phyloP scores from a whole-genome alignment of 2,888 invertebrate species.

The Leptodirus hochenwartii region DNA sequence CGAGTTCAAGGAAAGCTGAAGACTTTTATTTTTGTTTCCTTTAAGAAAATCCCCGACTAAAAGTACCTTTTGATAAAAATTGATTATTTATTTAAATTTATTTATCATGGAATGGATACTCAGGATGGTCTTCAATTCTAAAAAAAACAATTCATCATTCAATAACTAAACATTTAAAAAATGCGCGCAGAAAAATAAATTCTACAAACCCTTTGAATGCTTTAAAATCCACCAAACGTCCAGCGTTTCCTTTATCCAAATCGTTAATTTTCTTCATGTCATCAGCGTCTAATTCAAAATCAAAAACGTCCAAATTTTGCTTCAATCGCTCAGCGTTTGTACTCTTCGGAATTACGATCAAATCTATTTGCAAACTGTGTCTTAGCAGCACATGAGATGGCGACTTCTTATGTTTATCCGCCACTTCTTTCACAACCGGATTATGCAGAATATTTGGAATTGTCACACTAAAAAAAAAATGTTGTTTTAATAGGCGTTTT shows the following conservation, averaged over 20 bases:
- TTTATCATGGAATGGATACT: conserved; percentile 49
- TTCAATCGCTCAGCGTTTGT: conserved; percentile 49
- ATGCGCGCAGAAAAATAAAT: conserved; percentile 13
- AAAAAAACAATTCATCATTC: conserved; percentile 12
- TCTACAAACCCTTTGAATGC: conserved; percentile 53
- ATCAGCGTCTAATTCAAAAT: conserved; percentile 42
- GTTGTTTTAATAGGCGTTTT: neutral
- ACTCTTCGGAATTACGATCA: conserved; percentile 72
- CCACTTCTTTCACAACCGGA: conserved; percentile 28
- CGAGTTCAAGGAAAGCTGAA: too few species aligned
- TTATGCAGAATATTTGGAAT: conserved; percentile 45
- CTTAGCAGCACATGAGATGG: conserved; percentile 59
- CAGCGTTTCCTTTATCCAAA: conserved; percentile 43
- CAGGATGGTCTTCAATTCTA: conserved; percentile 42
- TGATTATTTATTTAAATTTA: conserved; percentile 1
- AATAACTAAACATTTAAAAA: conserved; percentile 1
- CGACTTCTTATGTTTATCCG: conserved; percentile 40
- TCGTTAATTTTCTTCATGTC: conserved; percentile 42
- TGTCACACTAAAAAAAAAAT: conserved; percentile 31
- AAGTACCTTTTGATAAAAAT: neutral
- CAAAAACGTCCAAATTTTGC: conserved; percentile 60
- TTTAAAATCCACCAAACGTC: conserved; percentile 51
- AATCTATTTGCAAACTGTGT: conserved; percentile 49
- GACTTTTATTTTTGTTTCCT: too few species aligned
- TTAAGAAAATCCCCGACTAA: too few species aligned